Conservation (phyloP, 2,113 vertebrate genomes). For the Cygnus atratus region DNA sequence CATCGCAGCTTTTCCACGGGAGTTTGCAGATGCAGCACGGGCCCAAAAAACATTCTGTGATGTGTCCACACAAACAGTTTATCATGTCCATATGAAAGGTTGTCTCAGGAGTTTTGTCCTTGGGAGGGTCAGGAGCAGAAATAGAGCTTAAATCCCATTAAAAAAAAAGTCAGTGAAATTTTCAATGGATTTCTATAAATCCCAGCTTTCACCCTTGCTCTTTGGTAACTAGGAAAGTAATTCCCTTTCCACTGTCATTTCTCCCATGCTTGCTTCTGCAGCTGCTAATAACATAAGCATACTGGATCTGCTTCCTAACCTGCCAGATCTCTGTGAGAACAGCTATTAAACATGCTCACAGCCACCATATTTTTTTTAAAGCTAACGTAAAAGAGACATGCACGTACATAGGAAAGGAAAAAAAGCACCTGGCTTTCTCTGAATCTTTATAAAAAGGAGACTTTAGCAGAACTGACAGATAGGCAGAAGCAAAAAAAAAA, state of each 20-base stretch:
- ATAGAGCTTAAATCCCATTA: neutral
- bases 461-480: neutral
- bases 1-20: neutral
- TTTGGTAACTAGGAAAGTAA: neutral
- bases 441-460: neutral
- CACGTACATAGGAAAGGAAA: neutral
- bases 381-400: neutral
- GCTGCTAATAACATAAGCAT: neutral
- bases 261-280: neutral
- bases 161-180: neutral
- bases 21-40: neutral
- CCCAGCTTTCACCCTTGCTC: neutral
- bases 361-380: neutral
- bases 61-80: neutral
- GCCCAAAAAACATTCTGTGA: neutral
- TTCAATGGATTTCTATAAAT: neutral
- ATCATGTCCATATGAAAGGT: fast-evolving
- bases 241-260: neutral
- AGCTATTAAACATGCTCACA: neutral
- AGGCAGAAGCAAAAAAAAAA: neutral
- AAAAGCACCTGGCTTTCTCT: neutral
- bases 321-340: neutral
- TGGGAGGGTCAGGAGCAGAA: neutral
- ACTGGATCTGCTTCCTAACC: neutral
- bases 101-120: neutral